Percentiles rank a stretch among this genome's conserved stretches.
Conservation (phyloP, 2,797 vertebrate genomes). For the Limosa lapponica region DNA sequence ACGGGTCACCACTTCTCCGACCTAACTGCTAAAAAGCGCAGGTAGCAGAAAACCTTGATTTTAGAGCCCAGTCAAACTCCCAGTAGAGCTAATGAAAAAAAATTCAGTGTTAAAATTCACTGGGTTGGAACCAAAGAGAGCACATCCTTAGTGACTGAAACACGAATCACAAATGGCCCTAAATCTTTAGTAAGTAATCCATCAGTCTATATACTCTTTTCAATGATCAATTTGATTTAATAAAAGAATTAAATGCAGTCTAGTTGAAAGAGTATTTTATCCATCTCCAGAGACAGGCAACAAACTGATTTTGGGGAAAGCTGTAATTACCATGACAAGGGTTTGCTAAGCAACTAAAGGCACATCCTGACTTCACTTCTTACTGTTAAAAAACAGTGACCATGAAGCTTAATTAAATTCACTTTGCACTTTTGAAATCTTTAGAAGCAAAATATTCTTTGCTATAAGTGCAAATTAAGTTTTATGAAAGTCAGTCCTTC, state of each 20-base stretch:
- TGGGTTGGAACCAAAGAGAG: neutral
- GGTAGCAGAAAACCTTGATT: neutral
- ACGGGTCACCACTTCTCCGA: neutral
- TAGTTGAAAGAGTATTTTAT: neutral
- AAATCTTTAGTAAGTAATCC: neutral
- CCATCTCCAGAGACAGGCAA: neutral
- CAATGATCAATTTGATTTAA: neutral
- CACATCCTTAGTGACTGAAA: neutral
- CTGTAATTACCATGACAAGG: neutral
- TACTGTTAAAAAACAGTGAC: neutral
- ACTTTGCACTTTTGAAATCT: neutral
- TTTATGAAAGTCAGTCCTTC: conserved; percentile 22
- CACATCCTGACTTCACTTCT: neutral
- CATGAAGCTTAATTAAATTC: conserved; percentile 1
- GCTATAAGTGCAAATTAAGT: neutral
- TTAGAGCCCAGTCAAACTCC: neutral
- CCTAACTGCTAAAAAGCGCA: neutral
- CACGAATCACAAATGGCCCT: neutral
- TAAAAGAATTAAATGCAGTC: neutral
- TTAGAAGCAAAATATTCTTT: neutral
- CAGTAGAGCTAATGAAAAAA: neutral
- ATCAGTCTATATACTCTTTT: neutral
- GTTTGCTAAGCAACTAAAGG: neutral
- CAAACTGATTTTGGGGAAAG: neutral
- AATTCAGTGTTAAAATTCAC: neutral